Conservation (phyloP, 1,140 invertebrate species). For the Brachionus asplanchnoidis region DNA sequence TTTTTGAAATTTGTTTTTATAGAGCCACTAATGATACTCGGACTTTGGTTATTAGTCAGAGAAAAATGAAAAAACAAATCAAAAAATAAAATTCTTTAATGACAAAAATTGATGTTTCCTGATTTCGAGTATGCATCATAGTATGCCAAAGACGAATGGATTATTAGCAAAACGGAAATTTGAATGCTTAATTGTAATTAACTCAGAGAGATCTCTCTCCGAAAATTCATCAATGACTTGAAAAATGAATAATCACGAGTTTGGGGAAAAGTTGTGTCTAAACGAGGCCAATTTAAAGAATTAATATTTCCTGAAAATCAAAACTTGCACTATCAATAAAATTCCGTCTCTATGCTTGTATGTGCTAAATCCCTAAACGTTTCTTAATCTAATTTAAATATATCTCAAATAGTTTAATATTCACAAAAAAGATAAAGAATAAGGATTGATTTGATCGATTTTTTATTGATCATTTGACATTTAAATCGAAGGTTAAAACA, state of each 20-base stretch:
- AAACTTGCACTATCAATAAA: conserved; percentile 5
- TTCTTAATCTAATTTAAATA: not conserved
- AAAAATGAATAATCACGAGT: conserved; percentile 17
- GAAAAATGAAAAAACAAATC: not conserved
- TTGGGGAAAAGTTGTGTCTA: not conserved
- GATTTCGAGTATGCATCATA: not conserved
- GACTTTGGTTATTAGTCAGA: not conserved
- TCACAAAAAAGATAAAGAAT: not conserved
- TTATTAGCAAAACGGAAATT: conserved; percentile 15
- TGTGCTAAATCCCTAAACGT: not conserved
- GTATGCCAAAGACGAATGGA: not conserved
- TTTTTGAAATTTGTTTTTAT: not conserved
- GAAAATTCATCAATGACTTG: not conserved
- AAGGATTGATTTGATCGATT: conserved; percentile 25
- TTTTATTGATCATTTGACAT: conserved; percentile 34
- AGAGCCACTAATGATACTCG: not conserved
- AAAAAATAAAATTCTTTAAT: not conserved
- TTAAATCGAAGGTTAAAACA: not conserved
- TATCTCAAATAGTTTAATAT: not conserved
- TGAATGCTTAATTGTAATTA: conserved; percentile 18
- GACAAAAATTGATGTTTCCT: conserved; percentile 23
- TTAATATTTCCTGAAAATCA: not conserved
- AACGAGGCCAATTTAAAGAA: not conserved
- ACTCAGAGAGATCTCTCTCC: not conserved
- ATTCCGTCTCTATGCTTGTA: not conserved